Percentiles rank a stretch among this genome's conserved stretches.
These are phyloP conservation scores for Anthopleura sola DNA, from an alignment of 64 coral and sea anemone genomes.

Conservation along the genomic window DNA sequence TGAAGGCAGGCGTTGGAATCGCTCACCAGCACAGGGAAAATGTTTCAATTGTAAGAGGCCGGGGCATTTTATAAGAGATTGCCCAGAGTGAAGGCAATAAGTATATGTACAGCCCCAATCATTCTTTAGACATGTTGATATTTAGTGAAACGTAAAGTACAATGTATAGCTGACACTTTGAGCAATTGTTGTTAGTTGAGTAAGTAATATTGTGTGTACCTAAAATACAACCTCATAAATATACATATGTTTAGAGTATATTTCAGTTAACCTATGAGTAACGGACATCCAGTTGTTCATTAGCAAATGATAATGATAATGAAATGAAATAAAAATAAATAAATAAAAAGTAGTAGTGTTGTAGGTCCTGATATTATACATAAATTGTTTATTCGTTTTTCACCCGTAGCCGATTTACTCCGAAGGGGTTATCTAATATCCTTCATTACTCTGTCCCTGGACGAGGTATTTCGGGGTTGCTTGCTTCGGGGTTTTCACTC, in stretches of 20 bases:
- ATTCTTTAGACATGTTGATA: neutral
- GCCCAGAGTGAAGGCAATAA: neutral
- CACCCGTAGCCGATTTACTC: neutral
- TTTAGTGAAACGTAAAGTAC: neutral
- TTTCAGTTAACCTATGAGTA: too few species aligned
- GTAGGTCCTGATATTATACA: too few species aligned
- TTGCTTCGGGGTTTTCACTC: neutral
- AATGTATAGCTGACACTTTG: too few species aligned
- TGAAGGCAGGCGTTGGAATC: too few species aligned
- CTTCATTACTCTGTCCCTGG: slow-evolving; percentile 11
- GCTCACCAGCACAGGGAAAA: neutral
- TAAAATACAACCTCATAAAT: too few species aligned
- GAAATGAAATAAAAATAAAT: too few species aligned
- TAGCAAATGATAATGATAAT: too few species aligned
- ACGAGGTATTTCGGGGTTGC: slow-evolving; percentile 25
- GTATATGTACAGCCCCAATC: neutral
- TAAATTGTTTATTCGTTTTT: neutral
- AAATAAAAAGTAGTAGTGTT: too few species aligned
- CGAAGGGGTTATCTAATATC: slow-evolving; percentile 22
- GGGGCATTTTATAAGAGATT: neutral
- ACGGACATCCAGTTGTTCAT: too few species aligned
- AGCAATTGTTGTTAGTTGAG: too few species aligned
- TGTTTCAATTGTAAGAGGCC: neutral
- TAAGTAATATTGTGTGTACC: too few species aligned
- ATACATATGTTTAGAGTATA: too few species aligned